phyloP scores from a whole-genome alignment of 2,888 invertebrate species.

The Drosophila prostipennis region DNA sequence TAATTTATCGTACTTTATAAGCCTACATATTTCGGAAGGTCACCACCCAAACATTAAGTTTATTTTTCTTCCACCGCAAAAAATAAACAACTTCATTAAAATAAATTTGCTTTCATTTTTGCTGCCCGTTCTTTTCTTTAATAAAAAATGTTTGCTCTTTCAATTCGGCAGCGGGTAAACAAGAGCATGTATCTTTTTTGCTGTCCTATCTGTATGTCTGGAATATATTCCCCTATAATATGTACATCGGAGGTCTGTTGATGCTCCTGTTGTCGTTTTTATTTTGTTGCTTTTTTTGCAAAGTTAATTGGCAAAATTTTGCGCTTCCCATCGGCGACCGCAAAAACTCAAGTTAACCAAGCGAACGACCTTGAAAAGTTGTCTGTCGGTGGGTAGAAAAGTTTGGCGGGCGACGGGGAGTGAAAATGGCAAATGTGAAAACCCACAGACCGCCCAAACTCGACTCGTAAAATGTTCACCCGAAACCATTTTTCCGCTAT shows the following conservation, averaged over 20 bases:
- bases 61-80: slow-evolving; percentile 10
- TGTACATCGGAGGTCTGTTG: background rate
- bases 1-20: background rate
- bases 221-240: slow-evolving; percentile 7
- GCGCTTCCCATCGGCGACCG: slow-evolving; percentile 29
- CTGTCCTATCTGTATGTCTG: slow-evolving; percentile 11
- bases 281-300: slow-evolving; percentile 30
- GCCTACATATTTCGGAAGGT: slow-evolving; percentile 2
- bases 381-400: slow-evolving; percentile 20
- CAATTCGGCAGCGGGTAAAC: slow-evolving; percentile 28
- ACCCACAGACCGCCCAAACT: slow-evolving; percentile 37
- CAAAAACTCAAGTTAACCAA: slow-evolving; percentile 34
- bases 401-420: background rate
- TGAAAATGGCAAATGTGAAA: slow-evolving; percentile 23
- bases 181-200: slow-evolving; percentile 12
- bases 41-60: background rate
- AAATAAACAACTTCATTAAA: slow-evolving; percentile 47
- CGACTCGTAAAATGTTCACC: slow-evolving; percentile 38
- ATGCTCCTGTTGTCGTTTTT: too few relatives aligned
- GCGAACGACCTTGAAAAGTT: slow-evolving; percentile 62
- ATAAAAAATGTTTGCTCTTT: slow-evolving; percentile 42
- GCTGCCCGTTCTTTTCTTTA: slow-evolving; percentile 27
- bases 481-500: slow-evolving; percentile 66
- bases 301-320: slow-evolving; percentile 60
- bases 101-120: slow-evolving; percentile 55